Evolutionary conservation across 2,113 vertebrate genomes (phyloP), one percentile per base, ranked within the genome.

Genomic region (Nansenia antarctica): DNA sequence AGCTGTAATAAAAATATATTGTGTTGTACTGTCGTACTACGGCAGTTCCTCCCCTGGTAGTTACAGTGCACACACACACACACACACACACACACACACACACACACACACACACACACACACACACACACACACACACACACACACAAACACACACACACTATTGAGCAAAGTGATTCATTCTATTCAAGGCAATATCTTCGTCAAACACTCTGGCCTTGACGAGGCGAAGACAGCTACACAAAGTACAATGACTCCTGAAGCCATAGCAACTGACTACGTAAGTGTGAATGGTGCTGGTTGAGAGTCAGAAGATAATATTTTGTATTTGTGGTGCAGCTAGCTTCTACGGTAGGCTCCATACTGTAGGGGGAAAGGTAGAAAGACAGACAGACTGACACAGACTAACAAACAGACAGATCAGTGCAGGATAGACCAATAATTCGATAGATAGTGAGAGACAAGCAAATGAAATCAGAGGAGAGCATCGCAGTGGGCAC

Each of bases 221-320:
- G 90, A 87, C 77, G 74, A n/a, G 80, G 77, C 71, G n/a, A n/a
- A 78, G 81, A 78, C 78, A 74, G 70, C 53, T 82, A 78, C 88
- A 90, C 47, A 18, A 63, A 52, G 55, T 24, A 27, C 6, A 67
- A 71, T 67, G 88, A 87, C 78, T 83, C 49, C 54, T 53, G 85
- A 80, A 92, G 75, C 89, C 89, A 91, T 89, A 85, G 87, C 89
- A 91, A 91, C 90, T 82, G 81, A 72, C 70, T 27, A 3, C n/a
- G n/a, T 12, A 78, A 83, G 80, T 85, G 87, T 82, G 83, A 89
- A 86, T 78, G 72, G 63, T 66, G 57, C 73, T 79, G 77, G 72
- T 60, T 62, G 31, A 11, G 69, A 79, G 12, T 18, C 27, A 55
- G 42, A 65, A 69, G n/a, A n/a, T n/a, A n/a, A n/a, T n/a, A n/a